Evolutionary conservation across 1,140 invertebrate genomes (phyloP).

Genomic region (Copidosoma floridanum): DNA sequence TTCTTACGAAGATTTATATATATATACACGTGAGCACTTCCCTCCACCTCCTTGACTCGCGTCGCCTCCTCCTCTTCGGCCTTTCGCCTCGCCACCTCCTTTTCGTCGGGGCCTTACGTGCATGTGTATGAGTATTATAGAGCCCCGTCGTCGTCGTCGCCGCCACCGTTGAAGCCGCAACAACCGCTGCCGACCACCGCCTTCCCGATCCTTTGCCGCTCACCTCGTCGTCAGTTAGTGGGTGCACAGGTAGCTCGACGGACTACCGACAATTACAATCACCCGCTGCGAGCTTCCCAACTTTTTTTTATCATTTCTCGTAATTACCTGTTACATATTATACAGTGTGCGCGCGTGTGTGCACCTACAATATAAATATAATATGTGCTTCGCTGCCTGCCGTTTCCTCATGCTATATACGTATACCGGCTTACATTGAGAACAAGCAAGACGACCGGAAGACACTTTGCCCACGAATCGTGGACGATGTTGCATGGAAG

Average conservation of each 20-base stretch:
- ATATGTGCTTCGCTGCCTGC: not conserved
- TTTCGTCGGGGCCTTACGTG: conserved; percentile 42
- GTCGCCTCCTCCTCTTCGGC: conserved; percentile 33
- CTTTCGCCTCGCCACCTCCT: conserved; percentile 40
- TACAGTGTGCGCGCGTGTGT: not conserved
- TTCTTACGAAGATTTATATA: too few species aligned
- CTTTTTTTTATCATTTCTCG: too few species aligned
- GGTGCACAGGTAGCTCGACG: conserved; percentile 45
- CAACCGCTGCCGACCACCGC: too few species aligned
- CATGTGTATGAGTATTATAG: too few species aligned
- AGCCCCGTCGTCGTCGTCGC: conserved; percentile 41
- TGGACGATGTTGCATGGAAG: too few species aligned
- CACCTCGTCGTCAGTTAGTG: conserved; percentile 44
- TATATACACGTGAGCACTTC: not conserved
- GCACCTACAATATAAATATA: too few species aligned
- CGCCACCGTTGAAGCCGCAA: too few species aligned
- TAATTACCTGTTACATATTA: not conserved
- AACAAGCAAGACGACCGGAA: too few species aligned
- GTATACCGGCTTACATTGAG: too few species aligned
- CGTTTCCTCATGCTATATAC: not conserved
- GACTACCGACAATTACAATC: conserved; percentile 31
- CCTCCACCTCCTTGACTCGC: not conserved
- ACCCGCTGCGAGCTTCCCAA: too few species aligned
- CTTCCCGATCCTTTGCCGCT: conserved; percentile 32
- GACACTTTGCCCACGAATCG: too few species aligned